Evolutionary conservation across 2,797 vertebrate genomes (phyloP), one percentile per base, ranked within the genome.

Genomic region (Naso thynnoides): DNA sequence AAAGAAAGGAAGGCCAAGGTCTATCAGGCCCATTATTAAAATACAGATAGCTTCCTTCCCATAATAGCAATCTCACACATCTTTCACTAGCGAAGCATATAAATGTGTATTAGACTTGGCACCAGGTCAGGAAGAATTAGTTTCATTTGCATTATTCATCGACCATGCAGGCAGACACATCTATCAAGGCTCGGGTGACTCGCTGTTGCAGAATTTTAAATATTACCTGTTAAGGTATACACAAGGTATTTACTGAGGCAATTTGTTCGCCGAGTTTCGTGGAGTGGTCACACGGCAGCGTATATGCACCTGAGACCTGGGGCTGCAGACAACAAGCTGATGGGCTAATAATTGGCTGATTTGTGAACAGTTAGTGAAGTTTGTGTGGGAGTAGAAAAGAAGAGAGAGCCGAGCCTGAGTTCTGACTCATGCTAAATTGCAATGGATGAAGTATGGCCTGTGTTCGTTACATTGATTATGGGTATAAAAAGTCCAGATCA

Each of bases 111-210:
- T 70, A 76, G 63, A 58, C 79, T 70, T 86, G 83, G 89, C 88
- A 82, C 78, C 36, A 48, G 81, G 82, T 89, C 78, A 24, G 75
- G 58, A 89, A 82, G 84, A 91, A 91, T 89, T 91, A 85, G 83
- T 83, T 86, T 88, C n/a, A 91, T 92, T 91, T 91, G 82, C 85
- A 89, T 90, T 91, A 93, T 92, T 91, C 90, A 90, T 91, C 59
- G 69, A 74, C 79, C 79, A 44, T 71, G 78, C 79, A 87, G 83
- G 61, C 78, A 90, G 78, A 85, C 80, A 27, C 89, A 91, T 92
- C 83, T 82, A 88, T 93, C 86, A 91, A 75, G 66, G 76, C 81
- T 56, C 38, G 75, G 81, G 82, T 83, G 86, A 86, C 76, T 86
- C 68, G 68, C 77, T n/a, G 53, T 81, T 61, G 77, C 73, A 77